A percentile compares a stretch with the other conserved stretches of the same genome.
phyloP scores from a whole-genome alignment of 2,797 vertebrate species.

The Delichon dasypus region DNA sequence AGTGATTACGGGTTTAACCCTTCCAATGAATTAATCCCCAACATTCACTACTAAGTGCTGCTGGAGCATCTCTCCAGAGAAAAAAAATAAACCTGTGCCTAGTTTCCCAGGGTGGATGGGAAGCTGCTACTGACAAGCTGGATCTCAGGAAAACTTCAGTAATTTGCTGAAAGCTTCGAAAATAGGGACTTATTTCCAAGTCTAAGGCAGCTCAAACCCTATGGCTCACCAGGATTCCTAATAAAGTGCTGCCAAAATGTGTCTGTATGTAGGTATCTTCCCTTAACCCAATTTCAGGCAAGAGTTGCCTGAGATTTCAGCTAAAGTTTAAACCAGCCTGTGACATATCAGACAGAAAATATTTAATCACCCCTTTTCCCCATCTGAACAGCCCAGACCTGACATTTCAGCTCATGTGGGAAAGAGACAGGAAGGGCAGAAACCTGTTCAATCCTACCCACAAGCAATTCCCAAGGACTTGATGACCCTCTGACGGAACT shows the following conservation, averaged over 20 bases:
- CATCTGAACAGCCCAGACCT: not conserved
- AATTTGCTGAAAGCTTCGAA: not conserved
- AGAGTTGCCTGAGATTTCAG: not conserved
- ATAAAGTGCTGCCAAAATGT: not conserved
- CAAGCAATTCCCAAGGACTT: not conserved
- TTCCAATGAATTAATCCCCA: not conserved
- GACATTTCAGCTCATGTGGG: not conserved
- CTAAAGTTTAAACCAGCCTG: not conserved
- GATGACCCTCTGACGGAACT: not conserved
- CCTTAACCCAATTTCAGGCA: not conserved
- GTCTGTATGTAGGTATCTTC: not conserved
- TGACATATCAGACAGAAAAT: not conserved
- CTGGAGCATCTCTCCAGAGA: not conserved
- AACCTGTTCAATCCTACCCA: not conserved
- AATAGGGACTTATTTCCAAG: too few species aligned
- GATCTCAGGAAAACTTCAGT: not conserved
- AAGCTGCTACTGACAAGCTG: not conserved
- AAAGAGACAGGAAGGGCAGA: not conserved
- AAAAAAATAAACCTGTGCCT: not conserved
- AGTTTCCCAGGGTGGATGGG: not conserved
- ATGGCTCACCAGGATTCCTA: not conserved
- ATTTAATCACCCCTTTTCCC: not conserved
- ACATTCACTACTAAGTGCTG: not conserved
- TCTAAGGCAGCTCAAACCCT: not conserved
- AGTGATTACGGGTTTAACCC: not conserved